A percentile compares a stretch with the other conserved stretches of the same genome.
These are phyloP conservation scores for Picus viridis DNA, from an alignment of 2,797 vertebrate genomes.

Conservation along the genomic window DNA sequence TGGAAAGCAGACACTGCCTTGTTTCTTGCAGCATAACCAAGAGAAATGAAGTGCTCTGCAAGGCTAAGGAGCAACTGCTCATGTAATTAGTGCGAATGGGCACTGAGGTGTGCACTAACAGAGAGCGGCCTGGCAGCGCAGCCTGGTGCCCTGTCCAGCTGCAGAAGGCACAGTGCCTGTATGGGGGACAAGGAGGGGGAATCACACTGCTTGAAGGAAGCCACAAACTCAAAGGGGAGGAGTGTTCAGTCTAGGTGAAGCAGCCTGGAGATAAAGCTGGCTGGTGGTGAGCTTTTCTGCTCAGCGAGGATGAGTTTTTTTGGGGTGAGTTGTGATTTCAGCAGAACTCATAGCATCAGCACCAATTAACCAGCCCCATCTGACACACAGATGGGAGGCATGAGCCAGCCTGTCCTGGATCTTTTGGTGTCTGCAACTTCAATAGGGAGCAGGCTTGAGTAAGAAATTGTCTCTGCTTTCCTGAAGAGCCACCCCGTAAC, in stretches of 20 bases:
- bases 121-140: background rate
- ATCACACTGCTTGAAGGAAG: background rate
- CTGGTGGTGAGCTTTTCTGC: background rate
- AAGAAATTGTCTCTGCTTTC: background rate
- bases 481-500: background rate
- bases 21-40: background rate
- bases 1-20: accelerated
- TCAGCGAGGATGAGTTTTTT: accelerated
- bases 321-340: background rate
- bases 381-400: background rate
- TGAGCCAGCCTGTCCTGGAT: background rate
- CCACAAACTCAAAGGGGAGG: background rate
- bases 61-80: background rate
- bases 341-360: background rate
- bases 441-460: background rate
- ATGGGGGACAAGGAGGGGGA: too few relatives aligned
- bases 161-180: background rate
- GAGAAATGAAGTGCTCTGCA: background rate
- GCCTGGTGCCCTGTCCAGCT: background rate
- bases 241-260: background rate
- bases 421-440: background rate
- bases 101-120: background rate
- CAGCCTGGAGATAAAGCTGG: background rate
- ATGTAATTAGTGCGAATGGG: accelerated
- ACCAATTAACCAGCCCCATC: background rate